These are phyloP conservation scores for Ctena decussata DNA, from an alignment of 2,888 invertebrate genomes.

Conservation along the genomic window DNA sequence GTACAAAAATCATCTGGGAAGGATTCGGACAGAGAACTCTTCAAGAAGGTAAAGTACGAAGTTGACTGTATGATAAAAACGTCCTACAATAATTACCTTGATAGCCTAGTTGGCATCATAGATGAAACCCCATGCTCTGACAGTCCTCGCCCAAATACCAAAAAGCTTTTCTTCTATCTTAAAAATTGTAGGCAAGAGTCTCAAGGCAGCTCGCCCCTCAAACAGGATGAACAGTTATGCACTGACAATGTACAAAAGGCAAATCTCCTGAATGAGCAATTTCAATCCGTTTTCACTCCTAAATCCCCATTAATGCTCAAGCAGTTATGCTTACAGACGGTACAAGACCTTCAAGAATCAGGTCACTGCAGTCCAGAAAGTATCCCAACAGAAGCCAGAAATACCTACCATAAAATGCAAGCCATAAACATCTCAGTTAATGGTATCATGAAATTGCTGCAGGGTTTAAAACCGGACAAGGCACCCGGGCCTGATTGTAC, in stretches of 20 bases:
- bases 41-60: neutral
- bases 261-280: neutral
- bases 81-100: neutral
- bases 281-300: neutral
- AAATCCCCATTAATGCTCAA: neutral
- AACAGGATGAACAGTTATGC: neutral
- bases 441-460: neutral
- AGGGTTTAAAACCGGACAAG: neutral
- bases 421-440: neutral
- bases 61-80: neutral
- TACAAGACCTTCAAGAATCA: neutral
- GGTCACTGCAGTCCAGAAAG: neutral
- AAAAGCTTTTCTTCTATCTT: neutral
- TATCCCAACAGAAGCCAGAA: neutral
- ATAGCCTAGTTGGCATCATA: neutral
- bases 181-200: neutral
- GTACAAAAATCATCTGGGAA: neutral
- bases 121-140: neutral
- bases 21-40: neutral
- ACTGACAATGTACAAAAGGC: neutral
- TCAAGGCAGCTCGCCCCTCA: neutral
- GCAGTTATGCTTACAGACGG: neutral
- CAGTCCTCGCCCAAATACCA: neutral
- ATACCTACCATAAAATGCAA: neutral
- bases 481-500: neutral